Evolutionary conservation across 2,888 invertebrate species (phyloP), one percentile per base, ranked within the genome.

Genomic region (Dasysyrphus tricinctus): DNA sequence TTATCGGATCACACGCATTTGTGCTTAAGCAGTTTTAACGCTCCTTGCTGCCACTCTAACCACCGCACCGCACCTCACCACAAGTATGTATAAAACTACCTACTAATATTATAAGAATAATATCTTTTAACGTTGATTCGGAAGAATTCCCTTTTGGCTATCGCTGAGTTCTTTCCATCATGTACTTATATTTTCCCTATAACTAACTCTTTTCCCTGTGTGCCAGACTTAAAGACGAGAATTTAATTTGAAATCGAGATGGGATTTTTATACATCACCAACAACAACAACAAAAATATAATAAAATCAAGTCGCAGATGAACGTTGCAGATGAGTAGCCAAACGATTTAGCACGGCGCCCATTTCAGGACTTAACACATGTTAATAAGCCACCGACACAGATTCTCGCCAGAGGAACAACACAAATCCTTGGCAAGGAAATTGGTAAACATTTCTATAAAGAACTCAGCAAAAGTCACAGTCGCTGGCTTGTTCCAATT

Each of bases 351-450:
- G 82, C 86, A 82, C 82, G 86, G 82, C 86, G 86, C 86, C 86
- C 86, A 86, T 86, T 86, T 86, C 86, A 82, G 86, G 86, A 86
- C 82, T 86, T 86, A 86, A 86, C 86, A 86, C 86, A 86, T 86
- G 86, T 86, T 86, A 86, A 86, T 86, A 86, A 86, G 86, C 86
- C 86, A 86, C 86, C 86, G 86, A 86, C 86, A 82, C 79, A 82
- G 86, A 82, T 86, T 86, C 86, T 72, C 75, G 81, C 81, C 85
- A 74, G 74, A 69, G 81, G 74, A 74, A 74, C 78, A 67, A 54
- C 54, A 54, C 29, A 79, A 82, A 86, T 86, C 74, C 76, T 70
- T 37, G 37, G 39, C 54, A 85, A 77, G 14, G 81, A 74, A 85
- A 85, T 81, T 73, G 73, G 6, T 72, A 72, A 24, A 65, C 72